Percentiles rank a stretch among this genome's conserved stretches.
These are phyloP conservation scores for Ditylenchus weischeri DNA, from an alignment of 2,888 invertebrate genomes.

Conservation along the genomic window DNA sequence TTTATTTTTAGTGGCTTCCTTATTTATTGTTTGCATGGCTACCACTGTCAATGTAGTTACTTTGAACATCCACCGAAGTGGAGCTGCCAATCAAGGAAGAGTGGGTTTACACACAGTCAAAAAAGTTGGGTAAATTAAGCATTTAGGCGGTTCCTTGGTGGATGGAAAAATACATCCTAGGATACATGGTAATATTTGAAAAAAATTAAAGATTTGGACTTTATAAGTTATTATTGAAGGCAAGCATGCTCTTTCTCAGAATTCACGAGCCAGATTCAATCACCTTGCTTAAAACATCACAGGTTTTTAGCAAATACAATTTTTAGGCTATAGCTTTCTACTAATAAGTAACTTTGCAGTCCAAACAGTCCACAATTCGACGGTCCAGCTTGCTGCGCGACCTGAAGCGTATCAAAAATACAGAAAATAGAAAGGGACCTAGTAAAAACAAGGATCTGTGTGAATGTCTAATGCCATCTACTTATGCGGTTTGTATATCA, in stretches of 20 bases:
- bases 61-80: slow-evolving; percentile 71
- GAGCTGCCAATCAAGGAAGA: slow-evolving; percentile 51
- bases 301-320: slow-evolving; percentile 29
- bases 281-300: slow-evolving; percentile 52
- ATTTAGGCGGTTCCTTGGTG: slow-evolving; percentile 26
- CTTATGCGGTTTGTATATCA: neutral
- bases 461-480: slow-evolving; percentile 39
- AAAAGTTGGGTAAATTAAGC: no score
- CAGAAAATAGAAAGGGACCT: slow-evolving; percentile 45
- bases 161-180: slow-evolving; percentile 33
- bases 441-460: slow-evolving; percentile 31
- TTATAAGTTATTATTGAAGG: slow-evolving; percentile 39
- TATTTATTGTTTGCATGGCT: slow-evolving; percentile 62
- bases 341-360: slow-evolving; percentile 25
- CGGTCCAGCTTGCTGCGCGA: slow-evolving; percentile 52
- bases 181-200: slow-evolving; percentile 30
- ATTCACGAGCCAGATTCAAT: slow-evolving; percentile 56
- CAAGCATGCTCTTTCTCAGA: slow-evolving; percentile 51
- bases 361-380: slow-evolving; percentile 51
- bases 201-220: slow-evolving; percentile 37
- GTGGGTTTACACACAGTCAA: neutral
- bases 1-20: slow-evolving; percentile 44
- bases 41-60: slow-evolving; percentile 73
- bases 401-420: slow-evolving; percentile 50
- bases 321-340: neutral